Evolutionary conservation across 2,888 invertebrate genomes (phyloP), one percentile per base, ranked within the genome.

Genomic region (Didymodactylos carnosus): DNA sequence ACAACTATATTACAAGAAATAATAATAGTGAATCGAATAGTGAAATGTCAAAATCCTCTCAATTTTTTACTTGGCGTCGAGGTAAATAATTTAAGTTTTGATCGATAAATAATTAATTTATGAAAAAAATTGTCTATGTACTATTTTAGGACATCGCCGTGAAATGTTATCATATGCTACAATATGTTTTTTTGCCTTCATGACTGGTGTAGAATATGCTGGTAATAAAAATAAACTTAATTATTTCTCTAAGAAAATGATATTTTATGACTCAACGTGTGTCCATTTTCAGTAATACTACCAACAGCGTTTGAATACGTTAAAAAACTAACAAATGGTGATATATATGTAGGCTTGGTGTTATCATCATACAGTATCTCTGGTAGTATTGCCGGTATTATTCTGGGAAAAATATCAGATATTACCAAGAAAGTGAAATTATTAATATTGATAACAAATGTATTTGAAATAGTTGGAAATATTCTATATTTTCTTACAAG

Each of bases 201-300:
- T 82, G 75, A 82, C 82, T 53, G 84, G 83, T 6, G 78, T 83
- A 69, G 84, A 84, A 79, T 84, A 84, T 79, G 84, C 84, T n/a
- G n/a, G n/a, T n/a, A n/a, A n/a, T n/a, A n/a, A n/a, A n/a, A n/a
- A n/a, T n/a, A n/a, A n/a, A n/a, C n/a, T 83, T 76, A 78, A 78
- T 77, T 14, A 25, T 35, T 23, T 23, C 16, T 69, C n/a, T n/a
- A n/a, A n/a, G n/a, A n/a, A n/a, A n/a, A n/a, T n/a, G n/a, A n/a
- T n/a, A n/a, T n/a, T n/a, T n/a, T n/a, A n/a, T n/a, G n/a, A n/a
- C n/a, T n/a, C n/a, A n/a, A n/a, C n/a, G n/a, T n/a, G n/a, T n/a
- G n/a, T n/a, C n/a, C 84, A n/a, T n/a, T n/a, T n/a, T n/a, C n/a
- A 41, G 83, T 85, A 13, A 84, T 85, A 73, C 79, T 85, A 41